Conservation (phyloP, 2,888 invertebrate genomes). For the Pachliopta kotzebuea region DNA sequence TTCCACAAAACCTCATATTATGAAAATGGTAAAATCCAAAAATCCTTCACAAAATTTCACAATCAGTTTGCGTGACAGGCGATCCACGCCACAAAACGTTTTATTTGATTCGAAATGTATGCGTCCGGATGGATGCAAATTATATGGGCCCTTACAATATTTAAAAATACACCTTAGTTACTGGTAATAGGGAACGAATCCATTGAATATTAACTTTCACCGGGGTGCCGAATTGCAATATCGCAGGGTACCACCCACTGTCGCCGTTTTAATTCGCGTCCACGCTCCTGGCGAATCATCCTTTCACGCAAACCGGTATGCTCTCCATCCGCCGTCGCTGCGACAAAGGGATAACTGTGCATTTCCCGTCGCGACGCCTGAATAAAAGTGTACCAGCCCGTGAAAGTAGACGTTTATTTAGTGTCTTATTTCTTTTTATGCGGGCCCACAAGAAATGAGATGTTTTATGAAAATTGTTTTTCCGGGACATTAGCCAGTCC, state of each 20-base stretch:
- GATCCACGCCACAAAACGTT: slow-evolving; percentile 48
- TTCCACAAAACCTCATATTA: neutral
- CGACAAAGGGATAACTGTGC: slow-evolving; percentile 44
- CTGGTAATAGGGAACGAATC: slow-evolving; percentile 39
- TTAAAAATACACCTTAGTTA: slow-evolving; percentile 47
- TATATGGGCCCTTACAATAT: slow-evolving; percentile 36
- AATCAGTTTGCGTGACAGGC: slow-evolving; percentile 39
- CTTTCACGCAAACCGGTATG: slow-evolving; percentile 61
- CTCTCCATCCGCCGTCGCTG: slow-evolving; percentile 35
- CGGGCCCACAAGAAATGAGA: slow-evolving; percentile 59
- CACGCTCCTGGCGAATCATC: slow-evolving; percentile 55
- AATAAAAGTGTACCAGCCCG: slow-evolving; percentile 59
- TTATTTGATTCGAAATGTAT: slow-evolving; percentile 44
- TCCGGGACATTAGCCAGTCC: slow-evolving; percentile 73
- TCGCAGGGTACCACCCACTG: slow-evolving; percentile 44
- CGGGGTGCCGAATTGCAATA: slow-evolving; percentile 45
- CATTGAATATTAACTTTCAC: slow-evolving; percentile 37
- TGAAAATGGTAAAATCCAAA: slow-evolving; percentile 12
- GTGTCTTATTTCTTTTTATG: slow-evolving; percentile 74
- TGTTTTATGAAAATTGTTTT: slow-evolving; percentile 79
- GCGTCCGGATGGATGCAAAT: slow-evolving; percentile 41
- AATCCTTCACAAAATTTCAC: slow-evolving; percentile 38
- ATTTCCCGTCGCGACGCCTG: slow-evolving; percentile 52
- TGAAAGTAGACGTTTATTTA: slow-evolving; percentile 71
- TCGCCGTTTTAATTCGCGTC: slow-evolving; percentile 59